Base-by-base conservation (phyloP, 2,888 invertebrate genomes). In the Eristalis pertinax region DNA sequence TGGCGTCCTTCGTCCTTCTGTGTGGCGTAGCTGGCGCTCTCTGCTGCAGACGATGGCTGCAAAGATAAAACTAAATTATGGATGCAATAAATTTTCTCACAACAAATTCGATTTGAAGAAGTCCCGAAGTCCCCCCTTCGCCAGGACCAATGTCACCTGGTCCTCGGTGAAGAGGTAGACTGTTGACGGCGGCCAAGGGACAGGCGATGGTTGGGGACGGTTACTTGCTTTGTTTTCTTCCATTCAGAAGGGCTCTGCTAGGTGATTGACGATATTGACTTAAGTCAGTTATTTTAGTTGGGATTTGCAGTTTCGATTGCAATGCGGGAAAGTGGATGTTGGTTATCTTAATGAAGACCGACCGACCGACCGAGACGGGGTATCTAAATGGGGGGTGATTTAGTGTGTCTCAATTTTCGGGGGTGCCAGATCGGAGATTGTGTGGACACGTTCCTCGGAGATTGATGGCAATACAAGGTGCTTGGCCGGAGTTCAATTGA, bases 81-180 rank as follows among this genome's bases (percentile, higher is more conserved):
- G 84, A 87, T 84, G 87, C 75, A 76, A 87, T 87, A 87, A 87
- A 87, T 87, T 86, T 87, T 80, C 87, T 84, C 58, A 64, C 84
- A 87, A 84, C 87, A 87, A 87, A 87, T 87, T 87, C 87, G 87
- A 87, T 87, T 84, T 80, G 84, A 87, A 84, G 79, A 76, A 84
- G 87, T 80, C 84, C 75, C 60, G 64, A 26, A 63, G 29, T 22
- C 60, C 22, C 26, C 60, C 60, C 15, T 50, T 8, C 19, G 8
- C 50, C 19, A 19, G 50, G 8, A 7, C 43, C 19, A 19, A 72
- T 79, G 76, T 63, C 80, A 87, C 87, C 87, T 87, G 87, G 41
- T 80, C 68, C 76, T 73, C 29, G 56, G 62, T 4, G n/a, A 35
- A 7, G n/a, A 63, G 32, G 19, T n/a, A n/a, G 43, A 50, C 43